Percentiles rank a stretch among this genome's conserved stretches.
Conservation (phyloP, 2,113 vertebrate genomes). For the Sebastes schlegelii region DNA sequence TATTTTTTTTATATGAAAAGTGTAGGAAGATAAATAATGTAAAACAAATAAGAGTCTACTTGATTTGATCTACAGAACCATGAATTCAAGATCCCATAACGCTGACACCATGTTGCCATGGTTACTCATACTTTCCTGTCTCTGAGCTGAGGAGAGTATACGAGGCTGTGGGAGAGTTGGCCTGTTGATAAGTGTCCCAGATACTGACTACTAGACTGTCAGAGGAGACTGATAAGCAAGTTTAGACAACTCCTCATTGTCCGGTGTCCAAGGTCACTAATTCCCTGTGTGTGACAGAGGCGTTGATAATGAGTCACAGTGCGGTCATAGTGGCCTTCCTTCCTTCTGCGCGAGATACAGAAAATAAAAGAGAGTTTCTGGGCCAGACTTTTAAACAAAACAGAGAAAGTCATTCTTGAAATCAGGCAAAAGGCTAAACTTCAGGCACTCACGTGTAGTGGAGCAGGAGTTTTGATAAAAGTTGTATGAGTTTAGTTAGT, state of each 20-base stretch:
- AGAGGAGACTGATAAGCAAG: constrained; percentile 64
- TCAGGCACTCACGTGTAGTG: neutral
- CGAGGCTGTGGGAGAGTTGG: constrained; percentile 66
- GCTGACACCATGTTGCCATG: neutral
- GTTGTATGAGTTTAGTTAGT: neutral
- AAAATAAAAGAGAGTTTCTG: neutral
- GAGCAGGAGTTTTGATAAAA: neutral
- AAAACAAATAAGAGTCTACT: neutral
- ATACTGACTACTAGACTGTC: constrained; percentile 35
- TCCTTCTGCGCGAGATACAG: constrained; percentile 43
- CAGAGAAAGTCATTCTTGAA: neutral
- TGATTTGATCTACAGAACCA: constrained; percentile 7
- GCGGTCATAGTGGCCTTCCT: constrained; percentile 46
- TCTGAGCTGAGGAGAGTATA: constrained; percentile 16
- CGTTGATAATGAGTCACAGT: constrained; percentile 69
- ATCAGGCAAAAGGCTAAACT: neutral
- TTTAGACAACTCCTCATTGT: constrained; percentile 79
- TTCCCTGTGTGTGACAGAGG: constrained; percentile 75
- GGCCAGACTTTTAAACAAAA: constrained; percentile 2
- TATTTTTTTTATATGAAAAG: constrained; percentile 4
- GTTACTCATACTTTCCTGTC: constrained; percentile 13
- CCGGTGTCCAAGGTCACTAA: constrained; percentile 74
- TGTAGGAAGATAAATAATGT: neutral
- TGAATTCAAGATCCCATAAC: constrained; percentile 13
- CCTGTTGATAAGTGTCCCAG: constrained; percentile 62